Evolutionary conservation across 2,888 invertebrate species (phyloP).

Genomic region (Notodonta ziczac): DNA sequence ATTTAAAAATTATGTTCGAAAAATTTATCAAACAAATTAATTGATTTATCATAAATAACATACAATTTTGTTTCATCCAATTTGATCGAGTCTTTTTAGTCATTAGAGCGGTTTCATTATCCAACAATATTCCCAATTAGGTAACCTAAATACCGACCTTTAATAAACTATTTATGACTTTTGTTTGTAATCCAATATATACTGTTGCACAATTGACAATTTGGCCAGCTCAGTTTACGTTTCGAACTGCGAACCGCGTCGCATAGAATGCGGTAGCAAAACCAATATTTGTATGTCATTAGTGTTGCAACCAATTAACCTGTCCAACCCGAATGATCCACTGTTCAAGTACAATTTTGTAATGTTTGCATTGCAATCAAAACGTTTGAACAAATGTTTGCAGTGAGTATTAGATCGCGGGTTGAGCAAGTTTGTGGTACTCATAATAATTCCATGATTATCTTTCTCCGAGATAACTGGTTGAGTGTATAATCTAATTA

Average conservation of each 20-base stretch:
- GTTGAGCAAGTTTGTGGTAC: not conserved
- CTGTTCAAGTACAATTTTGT: constrained; percentile 20
- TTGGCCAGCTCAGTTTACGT: constrained; percentile 28
- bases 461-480: not conserved
- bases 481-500: not conserved
- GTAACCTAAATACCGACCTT: too few species aligned
- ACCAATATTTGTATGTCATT: constrained; percentile 40
- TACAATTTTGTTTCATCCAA: too few species aligned
- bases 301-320: constrained; percentile 34
- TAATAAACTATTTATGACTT: too few species aligned
- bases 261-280: constrained; percentile 32
- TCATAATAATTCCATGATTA: not conserved
- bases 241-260: constrained; percentile 30
- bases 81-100: too few species aligned
- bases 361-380: constrained; percentile 21
- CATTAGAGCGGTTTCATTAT: too few species aligned
- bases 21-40: too few species aligned
- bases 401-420: not conserved
- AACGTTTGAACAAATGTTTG: constrained; percentile 6
- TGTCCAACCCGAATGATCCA: constrained; percentile 26
- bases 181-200: too few species aligned
- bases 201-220: constrained; percentile 17
- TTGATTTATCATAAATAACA: too few species aligned
- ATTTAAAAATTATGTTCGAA: too few species aligned
- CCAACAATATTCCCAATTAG: too few species aligned